A percentile compares a stretch with the other conserved stretches of the same genome.
These are phyloP conservation scores for Spatula clypeata DNA, from an alignment of 2,797 vertebrate species.

Conservation along the genomic window DNA sequence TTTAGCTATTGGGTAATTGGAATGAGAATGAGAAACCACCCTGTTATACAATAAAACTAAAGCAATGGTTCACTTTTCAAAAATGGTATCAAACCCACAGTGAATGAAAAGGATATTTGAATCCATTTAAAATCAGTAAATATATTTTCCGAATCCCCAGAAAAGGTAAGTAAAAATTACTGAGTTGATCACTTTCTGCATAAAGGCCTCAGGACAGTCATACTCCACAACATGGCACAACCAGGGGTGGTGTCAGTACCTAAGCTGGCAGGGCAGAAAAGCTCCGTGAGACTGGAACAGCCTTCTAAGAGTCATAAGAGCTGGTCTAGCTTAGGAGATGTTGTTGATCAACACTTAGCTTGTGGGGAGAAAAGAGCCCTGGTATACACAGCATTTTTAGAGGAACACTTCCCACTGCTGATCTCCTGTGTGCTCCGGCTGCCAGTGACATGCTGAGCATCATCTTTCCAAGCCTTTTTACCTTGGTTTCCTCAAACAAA, in stretches of 20 bases:
- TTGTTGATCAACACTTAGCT: background rate
- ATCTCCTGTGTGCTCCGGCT: background rate
- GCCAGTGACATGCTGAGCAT: background rate
- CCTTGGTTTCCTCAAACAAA: slow-evolving; percentile 23
- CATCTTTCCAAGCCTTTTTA: slow-evolving; percentile 18
- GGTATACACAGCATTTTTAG: background rate
- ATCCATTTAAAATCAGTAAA: background rate
- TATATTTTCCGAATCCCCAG: background rate
- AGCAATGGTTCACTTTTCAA: background rate
- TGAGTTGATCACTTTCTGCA: background rate
- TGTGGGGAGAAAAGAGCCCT: background rate
- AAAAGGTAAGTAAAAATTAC: background rate
- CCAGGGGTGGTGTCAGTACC: background rate
- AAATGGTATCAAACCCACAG: background rate
- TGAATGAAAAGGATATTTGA: background rate
- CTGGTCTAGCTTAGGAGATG: background rate
- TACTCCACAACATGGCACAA: background rate
- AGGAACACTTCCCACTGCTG: background rate
- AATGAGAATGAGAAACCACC: background rate
- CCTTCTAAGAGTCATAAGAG: background rate
- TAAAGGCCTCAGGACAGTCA: fast-evolving
- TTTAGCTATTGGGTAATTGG: background rate
- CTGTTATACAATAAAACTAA: background rate
- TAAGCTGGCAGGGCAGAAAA: background rate
- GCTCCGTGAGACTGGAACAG: background rate